Base-by-base conservation (phyloP, 2,888 invertebrate genomes). In the Coenonympha arcania region DNA sequence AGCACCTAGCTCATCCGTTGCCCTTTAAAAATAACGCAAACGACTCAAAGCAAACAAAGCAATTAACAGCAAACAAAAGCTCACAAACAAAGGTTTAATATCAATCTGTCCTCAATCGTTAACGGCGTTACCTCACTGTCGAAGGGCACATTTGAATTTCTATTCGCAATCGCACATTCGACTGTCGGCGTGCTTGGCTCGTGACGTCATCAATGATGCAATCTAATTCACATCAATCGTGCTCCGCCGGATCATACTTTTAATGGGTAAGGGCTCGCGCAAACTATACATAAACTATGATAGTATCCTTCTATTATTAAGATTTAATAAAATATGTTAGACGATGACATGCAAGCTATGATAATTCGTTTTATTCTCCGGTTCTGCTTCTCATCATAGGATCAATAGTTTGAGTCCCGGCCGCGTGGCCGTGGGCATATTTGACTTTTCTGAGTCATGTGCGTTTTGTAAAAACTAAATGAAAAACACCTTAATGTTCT, bases 131-230 rank as follows among this genome's bases (percentile, higher is more conserved):
- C 52, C 70, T 75, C 65, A 68, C 63, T 60, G 61, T 64, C 64
- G 78, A 81, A 81, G 79, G 80, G 76, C 74, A 69, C 66, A 71
- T 73, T 74, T 72, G 63, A 74, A 76, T 77, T 75, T 72, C 65
- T 61, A 61, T 62, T 64, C 52, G 60, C 61, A 63, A 64, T 63
- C 56, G 56, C 60, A 64, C 52, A 67, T 66, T 69, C 66, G 65
- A 67, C 69, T 71, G 71, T 69, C 68, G 67, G 65, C 67, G 67
- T 75, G 64, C 69, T 69, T 71, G 52, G 55, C 57, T 59, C 53
- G 55, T 83, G 79, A 80, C 83, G 83, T 83, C 80, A 81, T 37
- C 71, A 71, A 63, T 83, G 81, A 83, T 76, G 80, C 72, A 81
- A 83, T 79, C 69, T 48, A 51, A 43, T 33, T 43, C 42, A 46